Evolutionary conservation across 2,888 invertebrate genomes (phyloP), one percentile per base, ranked within the genome.

Genomic region (Carabus problematicus): DNA sequence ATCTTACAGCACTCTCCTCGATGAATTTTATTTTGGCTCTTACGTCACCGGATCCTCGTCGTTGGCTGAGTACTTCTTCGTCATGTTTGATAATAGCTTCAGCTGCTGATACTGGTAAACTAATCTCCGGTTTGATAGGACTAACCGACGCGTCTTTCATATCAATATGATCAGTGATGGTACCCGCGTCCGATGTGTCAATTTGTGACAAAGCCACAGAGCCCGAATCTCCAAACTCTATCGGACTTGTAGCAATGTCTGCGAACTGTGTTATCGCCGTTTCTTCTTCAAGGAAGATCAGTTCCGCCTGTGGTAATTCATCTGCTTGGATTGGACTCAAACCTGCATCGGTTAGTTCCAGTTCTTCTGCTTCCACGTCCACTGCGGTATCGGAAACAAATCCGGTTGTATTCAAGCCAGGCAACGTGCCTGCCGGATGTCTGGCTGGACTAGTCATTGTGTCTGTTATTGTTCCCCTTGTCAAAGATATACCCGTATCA

Each of bases 241-340:
- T 82, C 0, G 85, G 85, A 76, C 85, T 85, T 47, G 84, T 83
- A 1, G 83, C 85, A 42, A 80, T 81, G 72, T 85, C 84, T 11
- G 82, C 81, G 73, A 78, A 84, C 40, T 83, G 82, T 18, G 76
- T 75, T 12, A 73, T 55, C 45, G 69, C 72, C 8, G 78, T 76
- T 62, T 79, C 79, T 70, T 82, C 81, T 67, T 82, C 81, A 61
- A 81, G 77, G 70, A 79, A 78, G 41, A 79, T 78, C 9, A 78
- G 73, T 43, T 80, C 80, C 8, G 80, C 76, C 47, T 77, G 78
- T 11, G 79, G 78, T 41, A 78, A 60, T 73, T 85, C 85, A 74
- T 85, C 85, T 9, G 83, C 83, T 77, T 84, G 85, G 54, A 86
- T 85, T 1, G 86, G 85, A 75, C 85, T 85, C 60, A 86, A 75